Base-by-base conservation (phyloP, 2,888 invertebrate species). In the Linyphia triangularis region DNA sequence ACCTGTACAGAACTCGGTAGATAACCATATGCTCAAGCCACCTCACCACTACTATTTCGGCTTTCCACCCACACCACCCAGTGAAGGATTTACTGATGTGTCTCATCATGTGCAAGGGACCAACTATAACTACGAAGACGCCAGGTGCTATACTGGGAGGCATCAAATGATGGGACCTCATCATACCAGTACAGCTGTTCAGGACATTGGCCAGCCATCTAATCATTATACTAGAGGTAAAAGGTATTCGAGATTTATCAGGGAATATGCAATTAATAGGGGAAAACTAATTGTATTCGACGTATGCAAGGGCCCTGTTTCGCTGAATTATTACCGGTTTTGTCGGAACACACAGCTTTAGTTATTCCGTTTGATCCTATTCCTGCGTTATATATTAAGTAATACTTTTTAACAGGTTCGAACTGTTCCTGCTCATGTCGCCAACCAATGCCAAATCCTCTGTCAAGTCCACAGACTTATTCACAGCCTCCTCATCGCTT, bases 51-150 rank as follows among this genome's bases (percentile, higher is more conserved):
- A 69, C 40, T 88, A 81, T 22, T 81, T 81, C 61, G 81, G 86
- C 10, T 88, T 88, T 22, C 86, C 86, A 6, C 86, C 86, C 4
- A 88, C 86, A 3, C 86, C 86, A 0, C 86, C 86, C 16, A 65
- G 72, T 22, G 86, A 85, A 13, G 43, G 51, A 7, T 2, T 61
- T 4, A 30, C n/a, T 2, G 82, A 82, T 19, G 28, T 28, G 2
- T 0, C 72, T 0, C 28, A 5, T 0, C 22, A 51, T 16, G 28
- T 37, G 19, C 70, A 82, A 10, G 40, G 26, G 13, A 57, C 37
- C 1, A 28, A 13, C 40, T 69, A 37, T 19, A n/a, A 22, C 7
- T 81, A 88, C 30, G 86, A 88, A 24, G 72, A 72, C 7, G 24
- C 61, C 63, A 78, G 85, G 33, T 22, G n/a, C 4, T 67, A 75